phyloP scores from a whole-genome alignment of 2,113 vertebrate genomes.

The Cebus imitator region DNA sequence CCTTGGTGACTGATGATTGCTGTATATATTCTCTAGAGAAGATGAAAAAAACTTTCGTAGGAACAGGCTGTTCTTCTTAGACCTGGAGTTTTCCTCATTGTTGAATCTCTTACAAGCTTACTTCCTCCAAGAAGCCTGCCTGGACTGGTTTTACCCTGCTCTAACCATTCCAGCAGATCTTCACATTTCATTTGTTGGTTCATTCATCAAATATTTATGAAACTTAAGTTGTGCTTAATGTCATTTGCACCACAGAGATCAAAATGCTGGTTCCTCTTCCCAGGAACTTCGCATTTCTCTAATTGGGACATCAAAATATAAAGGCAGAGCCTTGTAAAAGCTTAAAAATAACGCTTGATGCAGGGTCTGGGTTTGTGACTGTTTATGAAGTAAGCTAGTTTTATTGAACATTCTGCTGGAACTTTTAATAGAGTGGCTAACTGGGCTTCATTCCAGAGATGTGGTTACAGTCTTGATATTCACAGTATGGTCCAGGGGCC shows the following conservation, averaged over 20 bases:
- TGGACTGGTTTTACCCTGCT: background rate
- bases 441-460: background rate
- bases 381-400: background rate
- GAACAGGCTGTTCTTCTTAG: background rate
- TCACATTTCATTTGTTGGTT: background rate
- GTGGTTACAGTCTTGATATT: background rate
- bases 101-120: background rate
- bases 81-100: background rate
- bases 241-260: background rate
- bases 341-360: background rate
- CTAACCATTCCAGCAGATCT: background rate
- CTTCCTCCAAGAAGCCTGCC: background rate
- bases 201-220: background rate
- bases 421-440: background rate
- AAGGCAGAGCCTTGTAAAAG: background rate
- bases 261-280: background rate
- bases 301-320: background rate
- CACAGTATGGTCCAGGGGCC: background rate
- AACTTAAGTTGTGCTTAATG: background rate
- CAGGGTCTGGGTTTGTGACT: background rate
- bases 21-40: background rate
- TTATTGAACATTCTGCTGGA: background rate
- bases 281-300: background rate
- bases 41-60: background rate
- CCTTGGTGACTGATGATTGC: background rate